Percentiles rank a stretch among this genome's conserved stretches.
phyloP scores from a whole-genome alignment of 1,140 invertebrate species.

The Cepaea nemoralis region DNA sequence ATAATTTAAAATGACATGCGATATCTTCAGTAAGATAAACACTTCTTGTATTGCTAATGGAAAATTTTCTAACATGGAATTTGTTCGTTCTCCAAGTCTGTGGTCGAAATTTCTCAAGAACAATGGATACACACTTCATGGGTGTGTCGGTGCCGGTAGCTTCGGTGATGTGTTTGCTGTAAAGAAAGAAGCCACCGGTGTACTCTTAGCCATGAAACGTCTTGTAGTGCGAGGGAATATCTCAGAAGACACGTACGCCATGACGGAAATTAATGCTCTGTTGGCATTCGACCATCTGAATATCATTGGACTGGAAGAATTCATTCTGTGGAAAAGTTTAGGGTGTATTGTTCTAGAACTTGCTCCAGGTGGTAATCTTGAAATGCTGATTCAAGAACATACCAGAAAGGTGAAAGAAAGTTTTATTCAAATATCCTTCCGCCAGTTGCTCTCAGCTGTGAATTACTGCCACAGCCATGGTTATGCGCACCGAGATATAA shows the following conservation, averaged over 20 bases:
- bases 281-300: slow-evolving; percentile 46
- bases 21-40: too few relatives aligned
- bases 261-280: slow-evolving; percentile 51
- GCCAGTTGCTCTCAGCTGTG: slow-evolving; percentile 50
- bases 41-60: too few relatives aligned
- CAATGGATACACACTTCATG: slow-evolving; percentile 43
- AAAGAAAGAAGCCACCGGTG: not conserved
- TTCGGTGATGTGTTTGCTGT: slow-evolving; percentile 57
- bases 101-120: slow-evolving; percentile 38
- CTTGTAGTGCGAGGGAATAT: slow-evolving; percentile 44
- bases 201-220: slow-evolving; percentile 49
- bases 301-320: slow-evolving; percentile 48
- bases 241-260: slow-evolving; percentile 48
- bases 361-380: slow-evolving; percentile 52
- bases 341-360: slow-evolving; percentile 57
- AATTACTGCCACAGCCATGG: slow-evolving; percentile 48
- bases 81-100: slow-evolving; percentile 4
- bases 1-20: too few relatives aligned
- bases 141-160: slow-evolving; percentile 52
- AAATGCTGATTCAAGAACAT: slow-evolving; percentile 32
- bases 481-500: slow-evolving; percentile 56
- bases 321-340: slow-evolving; percentile 33
- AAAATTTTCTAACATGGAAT: slow-evolving; percentile 27
- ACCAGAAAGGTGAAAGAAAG: not conserved
- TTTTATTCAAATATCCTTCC: slow-evolving; percentile 36